Percentiles rank a stretch among this genome's conserved stretches.
Conservation (phyloP, 2,797 vertebrate genomes). For the Paguma larvata region DNA sequence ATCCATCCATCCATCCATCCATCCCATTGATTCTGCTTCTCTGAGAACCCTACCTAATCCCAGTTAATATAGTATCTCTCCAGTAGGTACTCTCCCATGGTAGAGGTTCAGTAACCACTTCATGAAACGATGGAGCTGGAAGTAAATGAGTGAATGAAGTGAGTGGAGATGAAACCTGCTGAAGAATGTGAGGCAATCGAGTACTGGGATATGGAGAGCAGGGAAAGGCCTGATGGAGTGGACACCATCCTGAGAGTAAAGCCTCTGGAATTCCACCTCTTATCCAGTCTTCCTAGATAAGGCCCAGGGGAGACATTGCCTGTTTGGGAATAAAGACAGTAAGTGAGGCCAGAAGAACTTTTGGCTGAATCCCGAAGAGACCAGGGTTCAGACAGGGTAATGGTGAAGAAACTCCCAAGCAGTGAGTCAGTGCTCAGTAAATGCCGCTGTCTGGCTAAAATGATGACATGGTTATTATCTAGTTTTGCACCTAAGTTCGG, state of each 20-base stretch:
- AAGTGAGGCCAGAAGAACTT: constrained; percentile 1
- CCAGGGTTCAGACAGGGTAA: constrained; percentile 39
- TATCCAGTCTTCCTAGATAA: constrained; percentile 37
- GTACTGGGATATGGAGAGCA: background rate
- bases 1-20: too few relatives aligned
- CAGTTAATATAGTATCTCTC: background rate
- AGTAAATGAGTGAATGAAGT: background rate
- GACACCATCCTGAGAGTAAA: background rate
- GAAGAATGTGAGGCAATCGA: background rate
- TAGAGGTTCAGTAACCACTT: background rate
- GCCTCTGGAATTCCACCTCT: background rate
- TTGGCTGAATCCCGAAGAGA: background rate
- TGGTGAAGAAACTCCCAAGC: constrained; percentile 50
- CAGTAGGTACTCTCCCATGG: background rate
- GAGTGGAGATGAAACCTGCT: background rate
- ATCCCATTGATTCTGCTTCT: background rate
- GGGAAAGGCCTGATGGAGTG: background rate
- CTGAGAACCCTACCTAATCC: background rate
- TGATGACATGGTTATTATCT: background rate
- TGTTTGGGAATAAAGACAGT: background rate
- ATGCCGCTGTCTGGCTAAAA: constrained; percentile 43
- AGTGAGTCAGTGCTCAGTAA: constrained; percentile 54
- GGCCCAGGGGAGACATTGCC: background rate
- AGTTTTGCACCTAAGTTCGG: background rate
- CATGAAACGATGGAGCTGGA: background rate